Base-by-base conservation (phyloP, 2,113 vertebrate genomes). In the Lontra canadensis region DNA sequence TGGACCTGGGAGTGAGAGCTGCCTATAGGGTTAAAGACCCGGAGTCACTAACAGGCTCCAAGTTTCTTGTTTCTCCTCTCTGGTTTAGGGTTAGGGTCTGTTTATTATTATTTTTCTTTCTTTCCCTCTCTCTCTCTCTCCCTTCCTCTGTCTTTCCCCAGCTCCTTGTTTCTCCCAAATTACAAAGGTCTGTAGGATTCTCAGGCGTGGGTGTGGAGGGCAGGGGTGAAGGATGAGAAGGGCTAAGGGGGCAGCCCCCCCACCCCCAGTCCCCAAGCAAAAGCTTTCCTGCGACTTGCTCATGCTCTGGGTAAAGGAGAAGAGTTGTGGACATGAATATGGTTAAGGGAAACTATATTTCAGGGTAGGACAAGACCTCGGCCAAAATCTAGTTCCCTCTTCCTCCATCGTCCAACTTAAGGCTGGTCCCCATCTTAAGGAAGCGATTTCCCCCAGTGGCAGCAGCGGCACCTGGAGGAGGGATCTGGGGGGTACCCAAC, bases 161-260 rank as follows among this genome's bases (percentile, higher is more conserved):
- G 34, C 78, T 94, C 83, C 59, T 7, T 31, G 57, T 94, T 95
- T 94, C 67, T 88, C 84, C 49, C 88, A 96, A 92, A 86, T 97
- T 89, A 79, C 57, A 87, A 67, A 67, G 7, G 61, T 83, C 84
- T 93, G 47, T 86, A 88, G 81, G 65, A 87, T 86, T 91, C 61
- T 74, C 85, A 80, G 82, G 74, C 1, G 31, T 93, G 63, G 73
- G 69, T 4, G 65, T 76, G 85, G n/a, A 61, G 88, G 89, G 88
- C 47, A 86, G 49, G 90, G 83, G 67, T 23, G 84, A 82, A 81
- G 29, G 47, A 34, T 93, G 94, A 89, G 71, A 73, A 89, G 92
- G 73, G 94, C 11, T 78, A 69, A 84, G 26, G 83, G 92, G 76
- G 67, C 81, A 69, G 74, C 93, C 8, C 7, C 7, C 20, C 59